Evolutionary conservation across 2,113 vertebrate species (phyloP).

Genomic region (Hiodon tergisus): DNA sequence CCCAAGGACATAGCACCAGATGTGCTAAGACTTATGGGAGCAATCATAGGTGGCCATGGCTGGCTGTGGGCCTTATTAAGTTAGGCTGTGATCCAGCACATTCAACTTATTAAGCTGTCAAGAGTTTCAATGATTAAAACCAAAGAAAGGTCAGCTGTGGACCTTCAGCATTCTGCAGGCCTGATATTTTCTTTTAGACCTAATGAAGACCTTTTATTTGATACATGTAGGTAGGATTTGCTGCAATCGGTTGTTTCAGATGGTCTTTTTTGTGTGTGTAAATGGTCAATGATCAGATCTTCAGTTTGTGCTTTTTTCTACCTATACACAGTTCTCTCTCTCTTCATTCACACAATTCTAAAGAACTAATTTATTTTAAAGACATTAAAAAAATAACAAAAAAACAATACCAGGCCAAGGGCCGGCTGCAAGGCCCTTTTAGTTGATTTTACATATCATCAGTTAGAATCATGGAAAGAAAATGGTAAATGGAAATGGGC

Average conservation of each 20-base stretch:
- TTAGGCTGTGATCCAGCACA: slow-evolving; percentile 93
- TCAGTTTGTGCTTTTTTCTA: slow-evolving; percentile 57
- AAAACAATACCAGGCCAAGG: slow-evolving; percentile 62
- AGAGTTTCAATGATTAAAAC: slow-evolving; percentile 98
- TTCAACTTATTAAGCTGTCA: slow-evolving; percentile 98
- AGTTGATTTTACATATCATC: slow-evolving; percentile 78
- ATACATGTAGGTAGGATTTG: slow-evolving; percentile 69
- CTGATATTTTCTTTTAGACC: slow-evolving; percentile 84
- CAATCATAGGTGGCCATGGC: slow-evolving; percentile 93
- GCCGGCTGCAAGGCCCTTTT: slow-evolving; percentile 62
- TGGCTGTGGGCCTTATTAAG: slow-evolving; percentile 92
- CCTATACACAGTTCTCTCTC: slow-evolving; percentile 32
- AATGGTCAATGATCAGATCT: slow-evolving; percentile 67
- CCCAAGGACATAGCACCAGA: slow-evolving; percentile 87
- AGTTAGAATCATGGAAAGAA: slow-evolving; percentile 75
- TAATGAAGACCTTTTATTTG: slow-evolving; percentile 82
- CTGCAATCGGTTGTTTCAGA: slow-evolving; percentile 75
- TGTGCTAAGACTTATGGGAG: slow-evolving; percentile 97
- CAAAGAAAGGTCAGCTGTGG: slow-evolving; percentile 90
- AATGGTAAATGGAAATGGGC: slow-evolving; percentile 73
- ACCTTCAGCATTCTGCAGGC: slow-evolving; percentile 82
- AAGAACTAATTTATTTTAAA: slow-evolving; percentile 68
- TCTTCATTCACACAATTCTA: slow-evolving; percentile 55
- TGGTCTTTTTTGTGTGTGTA: slow-evolving; percentile 60
- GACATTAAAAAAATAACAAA: slow-evolving; percentile 49